Evolutionary conservation across 2,797 vertebrate species (phyloP).

Genomic region (Streptopelia turtur): DNA sequence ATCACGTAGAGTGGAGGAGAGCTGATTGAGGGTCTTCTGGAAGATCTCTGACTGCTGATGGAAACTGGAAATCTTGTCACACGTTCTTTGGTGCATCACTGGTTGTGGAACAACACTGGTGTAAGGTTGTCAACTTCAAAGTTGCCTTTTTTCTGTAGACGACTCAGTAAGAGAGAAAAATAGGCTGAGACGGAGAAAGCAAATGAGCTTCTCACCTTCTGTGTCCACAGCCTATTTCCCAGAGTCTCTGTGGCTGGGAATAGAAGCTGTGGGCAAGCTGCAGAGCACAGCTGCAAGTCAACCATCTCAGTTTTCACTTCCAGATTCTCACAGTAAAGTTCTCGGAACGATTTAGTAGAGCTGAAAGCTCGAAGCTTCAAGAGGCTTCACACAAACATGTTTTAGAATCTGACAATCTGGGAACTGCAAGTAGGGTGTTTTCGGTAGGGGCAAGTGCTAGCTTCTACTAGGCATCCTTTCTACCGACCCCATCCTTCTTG

Average conservation of each 20-base stretch:
- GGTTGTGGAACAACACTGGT: neutral
- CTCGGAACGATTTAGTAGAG: neutral
- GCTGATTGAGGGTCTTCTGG: neutral
- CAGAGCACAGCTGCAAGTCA: neutral
- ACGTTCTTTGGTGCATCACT: neutral
- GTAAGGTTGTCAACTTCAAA: neutral
- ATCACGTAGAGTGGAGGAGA: neutral
- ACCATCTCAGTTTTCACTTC: neutral
- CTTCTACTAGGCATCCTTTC: fast-evolving
- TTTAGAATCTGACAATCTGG: neutral
- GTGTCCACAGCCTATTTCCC: neutral
- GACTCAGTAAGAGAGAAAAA: neutral
- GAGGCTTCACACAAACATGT: neutral
- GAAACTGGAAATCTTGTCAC: neutral
- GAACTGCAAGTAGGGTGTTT: neutral
- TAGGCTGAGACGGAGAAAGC: neutral
- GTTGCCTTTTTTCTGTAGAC: neutral
- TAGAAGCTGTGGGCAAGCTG: neutral
- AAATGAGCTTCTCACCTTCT: neutral
- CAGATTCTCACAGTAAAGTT: neutral
- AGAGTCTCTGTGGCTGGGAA: neutral
- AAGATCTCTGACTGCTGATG: neutral
- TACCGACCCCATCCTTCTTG: neutral
- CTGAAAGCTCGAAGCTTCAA: neutral
- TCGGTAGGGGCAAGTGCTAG: neutral